Percentiles rank a stretch among this genome's conserved stretches.
phyloP scores from a whole-genome alignment of 2,113 vertebrate species.

The Leiothrix lutea region DNA sequence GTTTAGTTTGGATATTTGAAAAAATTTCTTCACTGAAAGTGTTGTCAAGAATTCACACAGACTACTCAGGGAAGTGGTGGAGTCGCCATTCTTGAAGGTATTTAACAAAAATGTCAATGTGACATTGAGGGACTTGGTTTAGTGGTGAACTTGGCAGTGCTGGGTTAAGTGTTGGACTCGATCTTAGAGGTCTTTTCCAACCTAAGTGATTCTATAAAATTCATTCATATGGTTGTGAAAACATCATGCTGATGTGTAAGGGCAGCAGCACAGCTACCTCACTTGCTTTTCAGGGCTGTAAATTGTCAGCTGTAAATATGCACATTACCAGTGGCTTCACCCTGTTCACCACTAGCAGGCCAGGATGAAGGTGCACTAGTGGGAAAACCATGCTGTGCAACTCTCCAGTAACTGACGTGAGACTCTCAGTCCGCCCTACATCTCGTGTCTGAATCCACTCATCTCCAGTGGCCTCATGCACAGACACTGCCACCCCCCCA shows the following conservation, averaged over 20 bases:
- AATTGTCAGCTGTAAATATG: background rate
- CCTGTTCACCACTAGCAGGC: background rate
- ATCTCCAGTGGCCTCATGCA: accelerated
- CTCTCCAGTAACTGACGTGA: background rate
- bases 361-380: background rate
- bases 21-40: background rate
- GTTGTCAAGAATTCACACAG: background rate
- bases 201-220: background rate
- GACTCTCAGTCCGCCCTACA: background rate
- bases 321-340: background rate
- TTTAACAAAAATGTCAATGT: background rate
- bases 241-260: accelerated
- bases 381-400: background rate
- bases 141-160: background rate
- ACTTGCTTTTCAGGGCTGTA: background rate
- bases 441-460: accelerated
- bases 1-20: background rate
- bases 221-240: background rate
- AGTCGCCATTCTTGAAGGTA: background rate
- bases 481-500: accelerated
- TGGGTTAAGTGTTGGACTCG: background rate
- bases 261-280: background rate
- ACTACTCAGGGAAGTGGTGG: background rate
- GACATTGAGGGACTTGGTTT: background rate
- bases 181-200: background rate